Evolutionary conservation across 2,888 invertebrate genomes (phyloP).

Genomic region (Venustoraphidia nigricollis): DNA sequence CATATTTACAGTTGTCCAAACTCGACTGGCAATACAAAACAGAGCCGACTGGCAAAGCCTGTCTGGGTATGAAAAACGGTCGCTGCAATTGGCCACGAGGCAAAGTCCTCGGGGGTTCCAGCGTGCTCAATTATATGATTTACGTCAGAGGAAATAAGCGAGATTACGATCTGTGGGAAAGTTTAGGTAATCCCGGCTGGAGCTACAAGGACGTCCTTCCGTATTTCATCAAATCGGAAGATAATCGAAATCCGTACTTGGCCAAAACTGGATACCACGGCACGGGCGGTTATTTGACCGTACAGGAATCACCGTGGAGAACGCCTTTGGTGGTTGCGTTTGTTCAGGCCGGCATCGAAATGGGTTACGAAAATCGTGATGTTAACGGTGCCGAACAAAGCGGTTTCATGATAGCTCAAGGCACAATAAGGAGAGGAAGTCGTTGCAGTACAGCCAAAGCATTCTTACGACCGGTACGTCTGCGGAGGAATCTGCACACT

Average conservation of each 20-base stretch:
- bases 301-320: constrained; percentile 74
- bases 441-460: constrained; percentile 81
- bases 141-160: constrained; percentile 69
- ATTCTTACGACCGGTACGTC: constrained; percentile 61
- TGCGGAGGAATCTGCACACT: constrained; percentile 63
- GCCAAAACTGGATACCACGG: constrained; percentile 52
- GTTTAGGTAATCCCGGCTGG: constrained; percentile 73
- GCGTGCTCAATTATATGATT: constrained; percentile 79
- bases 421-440: constrained; percentile 60
- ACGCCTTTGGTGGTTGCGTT: constrained; percentile 71
- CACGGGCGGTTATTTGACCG: constrained; percentile 56
- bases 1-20: constrained; percentile 71
- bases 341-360: constrained; percentile 63
- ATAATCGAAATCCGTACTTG: constrained; percentile 74
- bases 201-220: constrained; percentile 66
- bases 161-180: constrained; percentile 83
- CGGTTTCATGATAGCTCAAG: constrained; percentile 70
- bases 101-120: constrained; percentile 78
- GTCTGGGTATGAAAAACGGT: constrained; percentile 66
- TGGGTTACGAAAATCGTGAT: constrained; percentile 72
- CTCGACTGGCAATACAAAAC: constrained; percentile 85
- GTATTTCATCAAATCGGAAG: constrained; percentile 83
- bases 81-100: constrained; percentile 82
- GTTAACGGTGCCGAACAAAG: constrained; percentile 68
- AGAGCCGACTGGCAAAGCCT: constrained; percentile 65